These are phyloP conservation scores for Capra hircus DNA, from an alignment of 2,113 vertebrate genomes.

Conservation along the genomic window DNA sequence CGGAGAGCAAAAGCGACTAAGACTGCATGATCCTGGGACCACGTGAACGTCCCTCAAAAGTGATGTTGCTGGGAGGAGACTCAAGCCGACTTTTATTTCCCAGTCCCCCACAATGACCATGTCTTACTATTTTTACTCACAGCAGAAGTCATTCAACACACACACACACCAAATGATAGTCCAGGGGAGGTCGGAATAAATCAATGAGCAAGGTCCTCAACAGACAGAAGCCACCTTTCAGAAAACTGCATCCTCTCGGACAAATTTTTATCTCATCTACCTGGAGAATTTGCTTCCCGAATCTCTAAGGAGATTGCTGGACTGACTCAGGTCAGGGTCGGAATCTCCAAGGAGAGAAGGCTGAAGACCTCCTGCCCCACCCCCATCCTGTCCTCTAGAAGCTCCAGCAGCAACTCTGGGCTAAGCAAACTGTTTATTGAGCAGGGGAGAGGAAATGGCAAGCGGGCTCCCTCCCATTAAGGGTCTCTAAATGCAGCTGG, in stretches of 20 bases:
- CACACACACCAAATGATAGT: background rate
- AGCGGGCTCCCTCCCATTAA: background rate
- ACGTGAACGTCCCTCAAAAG: background rate
- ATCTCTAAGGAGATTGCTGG: background rate
- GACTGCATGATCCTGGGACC: background rate
- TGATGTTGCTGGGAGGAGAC: background rate
- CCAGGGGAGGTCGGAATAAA: background rate
- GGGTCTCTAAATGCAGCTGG: background rate
- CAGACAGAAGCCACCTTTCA: background rate
- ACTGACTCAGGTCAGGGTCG: background rate
- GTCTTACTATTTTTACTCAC: background rate
- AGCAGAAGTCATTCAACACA: background rate
- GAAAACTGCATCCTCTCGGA: background rate
- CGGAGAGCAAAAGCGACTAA: background rate
- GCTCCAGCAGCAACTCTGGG: background rate
- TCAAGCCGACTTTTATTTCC: background rate
- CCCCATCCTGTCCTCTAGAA: background rate
- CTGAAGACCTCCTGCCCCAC: background rate
- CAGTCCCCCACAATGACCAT: background rate
- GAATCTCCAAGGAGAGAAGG: background rate
- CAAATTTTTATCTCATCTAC: background rate
- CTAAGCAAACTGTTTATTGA: background rate
- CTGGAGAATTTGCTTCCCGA: background rate
- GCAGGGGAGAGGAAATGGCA: background rate
- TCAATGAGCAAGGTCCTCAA: background rate